Conservation (phyloP, 1,140 invertebrate genomes). For the Aphaenogaster ashmeadi region DNA sequence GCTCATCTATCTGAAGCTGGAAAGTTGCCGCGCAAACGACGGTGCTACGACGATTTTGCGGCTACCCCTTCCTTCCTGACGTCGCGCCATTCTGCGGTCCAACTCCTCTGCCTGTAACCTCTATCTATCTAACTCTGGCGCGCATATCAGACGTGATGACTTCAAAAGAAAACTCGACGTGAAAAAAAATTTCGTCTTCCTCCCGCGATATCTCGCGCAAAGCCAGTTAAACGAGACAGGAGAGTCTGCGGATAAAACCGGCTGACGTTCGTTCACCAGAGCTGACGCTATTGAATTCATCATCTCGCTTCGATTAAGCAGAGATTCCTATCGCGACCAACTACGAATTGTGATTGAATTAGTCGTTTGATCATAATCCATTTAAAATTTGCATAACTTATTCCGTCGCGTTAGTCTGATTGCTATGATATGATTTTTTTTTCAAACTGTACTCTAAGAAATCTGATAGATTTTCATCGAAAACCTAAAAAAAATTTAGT, state of each 20-base stretch:
- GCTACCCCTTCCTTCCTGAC: constrained; percentile 48
- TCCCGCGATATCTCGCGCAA: constrained; percentile 27
- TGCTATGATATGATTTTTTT: not conserved
- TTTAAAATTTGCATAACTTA: constrained; percentile 33
- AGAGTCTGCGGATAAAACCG: constrained; percentile 31
- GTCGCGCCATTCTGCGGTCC: constrained; percentile 40
- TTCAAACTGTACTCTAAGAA: not conserved
- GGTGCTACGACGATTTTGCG: constrained; percentile 60
- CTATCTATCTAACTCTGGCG: constrained; percentile 70
- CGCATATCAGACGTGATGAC: constrained; percentile 72
- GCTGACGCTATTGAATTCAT: constrained; percentile 24
- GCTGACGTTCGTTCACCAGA: constrained; percentile 28
- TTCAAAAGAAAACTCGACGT: constrained; percentile 62
- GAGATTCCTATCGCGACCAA: constrained; percentile 30
- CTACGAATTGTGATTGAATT: constrained; percentile 45
- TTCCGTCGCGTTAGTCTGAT: not conserved
- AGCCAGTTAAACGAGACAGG: constrained; percentile 44
- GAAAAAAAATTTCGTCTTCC: constrained; percentile 46
- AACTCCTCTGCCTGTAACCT: constrained; percentile 45
- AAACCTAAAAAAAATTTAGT: not conserved
- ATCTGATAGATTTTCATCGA: not conserved
- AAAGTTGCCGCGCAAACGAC: constrained; percentile 74
- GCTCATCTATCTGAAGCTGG: constrained; percentile 76
- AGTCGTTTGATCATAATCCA: constrained; percentile 31
- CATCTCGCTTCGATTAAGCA: constrained; percentile 14